Conservation (phyloP, 2,797 vertebrate genomes). For the Macroramphosus scolopax region DNA sequence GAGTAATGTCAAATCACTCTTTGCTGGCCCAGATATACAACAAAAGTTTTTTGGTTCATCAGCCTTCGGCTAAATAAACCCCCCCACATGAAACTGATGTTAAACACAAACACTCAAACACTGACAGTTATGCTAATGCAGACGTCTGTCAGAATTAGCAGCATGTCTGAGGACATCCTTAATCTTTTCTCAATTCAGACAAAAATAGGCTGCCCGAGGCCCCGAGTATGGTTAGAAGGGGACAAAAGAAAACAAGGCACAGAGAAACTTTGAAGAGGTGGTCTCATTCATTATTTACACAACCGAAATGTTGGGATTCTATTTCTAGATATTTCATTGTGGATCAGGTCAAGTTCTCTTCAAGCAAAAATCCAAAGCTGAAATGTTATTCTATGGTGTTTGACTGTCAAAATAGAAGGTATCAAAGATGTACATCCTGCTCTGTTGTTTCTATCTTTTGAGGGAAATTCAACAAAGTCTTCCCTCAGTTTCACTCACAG, state of each 20-base stretch:
- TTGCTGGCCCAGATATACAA: conserved; percentile 2
- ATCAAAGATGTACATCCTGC: conserved; percentile 3
- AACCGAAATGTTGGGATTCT: conserved; percentile 32
- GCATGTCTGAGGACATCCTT: no score
- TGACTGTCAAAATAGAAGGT: conserved; percentile 15
- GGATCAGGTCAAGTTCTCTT: conserved; percentile 27
- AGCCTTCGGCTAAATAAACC: conserved; percentile 12
- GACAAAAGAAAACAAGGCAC: conserved; percentile 20
- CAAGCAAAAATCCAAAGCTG: conserved; percentile 22
- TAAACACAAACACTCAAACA: conserved; percentile 21
- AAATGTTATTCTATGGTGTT: conserved; percentile 26
- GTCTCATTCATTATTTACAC: conserved; percentile 49
- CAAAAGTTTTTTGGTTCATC: conserved; percentile 1
- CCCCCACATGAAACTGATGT: conserved; percentile 4
- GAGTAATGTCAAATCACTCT: background rate
- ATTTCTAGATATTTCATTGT: conserved; percentile 37
- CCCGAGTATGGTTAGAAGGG: conserved; percentile 4
- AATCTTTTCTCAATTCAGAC: conserved; percentile 22
- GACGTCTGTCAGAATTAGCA: conserved; percentile 33
- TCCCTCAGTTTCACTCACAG: background rate
- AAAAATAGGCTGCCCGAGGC: background rate
- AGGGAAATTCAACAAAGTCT: conserved; percentile 6
- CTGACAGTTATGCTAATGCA: conserved; percentile 28
- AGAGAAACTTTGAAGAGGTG: conserved; percentile 18
- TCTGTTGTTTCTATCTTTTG: conserved; percentile 14